Evolutionary conservation across 2,888 invertebrate species (phyloP).

Genomic region (Merodon equestris): DNA sequence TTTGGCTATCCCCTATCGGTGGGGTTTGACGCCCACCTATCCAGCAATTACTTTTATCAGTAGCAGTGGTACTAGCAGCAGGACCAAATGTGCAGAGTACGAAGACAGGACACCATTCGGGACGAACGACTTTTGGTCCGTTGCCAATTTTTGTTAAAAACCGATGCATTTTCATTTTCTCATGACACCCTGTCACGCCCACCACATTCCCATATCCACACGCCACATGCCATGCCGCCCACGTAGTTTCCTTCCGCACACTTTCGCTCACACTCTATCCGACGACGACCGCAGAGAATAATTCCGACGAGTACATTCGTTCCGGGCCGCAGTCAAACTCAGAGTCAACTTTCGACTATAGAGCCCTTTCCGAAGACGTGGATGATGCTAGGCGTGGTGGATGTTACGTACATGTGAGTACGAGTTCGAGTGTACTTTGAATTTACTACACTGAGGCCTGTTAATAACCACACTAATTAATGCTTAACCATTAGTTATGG

Average conservation of each 20-base stretch:
- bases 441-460: slow-evolving; percentile 68
- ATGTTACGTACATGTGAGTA: not conserved
- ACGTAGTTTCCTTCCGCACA: too few species aligned
- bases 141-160: slow-evolving; percentile 64
- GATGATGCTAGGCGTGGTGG: too few species aligned
- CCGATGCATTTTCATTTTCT: slow-evolving; percentile 68
- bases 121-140: slow-evolving; percentile 65
- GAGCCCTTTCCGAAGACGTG: too few species aligned
- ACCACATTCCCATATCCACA: slow-evolving; percentile 22
- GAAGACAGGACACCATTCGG: slow-evolving; percentile 55
- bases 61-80: slow-evolving; percentile 10
- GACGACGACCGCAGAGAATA: slow-evolving; percentile 55
- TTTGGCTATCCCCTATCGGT: too few species aligned
- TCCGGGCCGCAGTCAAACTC: too few species aligned
- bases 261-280: slow-evolving; percentile 8
- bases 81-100: slow-evolving; percentile 25
- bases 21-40: not conserved
- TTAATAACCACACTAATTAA: slow-evolving; percentile 69
- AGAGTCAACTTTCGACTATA: too few species aligned
- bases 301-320: slow-evolving; percentile 15
- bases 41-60: slow-evolving; percentile 65
- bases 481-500: slow-evolving; percentile 67
- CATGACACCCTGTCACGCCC: slow-evolving; percentile 67
- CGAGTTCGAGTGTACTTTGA: slow-evolving; percentile 38
- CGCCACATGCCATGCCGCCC: not conserved